Base-by-base conservation (phyloP, 2,888 invertebrate species). In the Julus scanicus region DNA sequence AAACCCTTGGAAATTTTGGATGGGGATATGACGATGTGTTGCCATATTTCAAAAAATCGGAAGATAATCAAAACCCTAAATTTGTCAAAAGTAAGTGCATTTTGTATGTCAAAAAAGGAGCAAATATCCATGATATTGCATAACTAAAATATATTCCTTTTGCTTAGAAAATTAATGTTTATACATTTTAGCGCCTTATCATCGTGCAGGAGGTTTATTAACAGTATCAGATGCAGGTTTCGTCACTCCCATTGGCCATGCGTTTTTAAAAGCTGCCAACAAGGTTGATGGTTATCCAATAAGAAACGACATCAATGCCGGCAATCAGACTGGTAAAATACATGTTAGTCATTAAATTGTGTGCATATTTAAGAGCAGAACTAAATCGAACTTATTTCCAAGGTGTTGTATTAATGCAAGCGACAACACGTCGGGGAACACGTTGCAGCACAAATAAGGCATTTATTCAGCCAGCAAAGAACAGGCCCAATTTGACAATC, bases 401-500 rank as follows among this genome's bases (percentile, higher is more conserved):
- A 88, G 88, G 88, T 0, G 20, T 84, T 48, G 39, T 48, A 48
- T 9, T n/a, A 49, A 84, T 84, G 40, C 83, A 89, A 29, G 89
- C 89, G 37, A 91, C 90, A 37, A 86, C 90, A 5, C 88, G 90
- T 44, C 88, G 90, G 13, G 91, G 91, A 13, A 71, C 89, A 9
- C 89, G 91, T 20, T 90, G 90, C 86, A 90, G 89, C 83, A 89
- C 90, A 15, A 89, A 90, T 8, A 90, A 90, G 89, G 90, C 90
- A 0, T 95, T 94, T 91, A 91, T 95, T 13, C 93, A 93, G 89
- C 94, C 94, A 0, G 92, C 94, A 85, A 93, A 93, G 89, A 91
- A 91, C 29, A 93, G 94, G 49, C 91, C 91, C 6, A 95, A 95
- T 91, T 92, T 95, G 48, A 94, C 93, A 13, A 93, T 95, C 9